Conservation (phyloP, 2,888 invertebrate genomes). For the Helleia helle region DNA sequence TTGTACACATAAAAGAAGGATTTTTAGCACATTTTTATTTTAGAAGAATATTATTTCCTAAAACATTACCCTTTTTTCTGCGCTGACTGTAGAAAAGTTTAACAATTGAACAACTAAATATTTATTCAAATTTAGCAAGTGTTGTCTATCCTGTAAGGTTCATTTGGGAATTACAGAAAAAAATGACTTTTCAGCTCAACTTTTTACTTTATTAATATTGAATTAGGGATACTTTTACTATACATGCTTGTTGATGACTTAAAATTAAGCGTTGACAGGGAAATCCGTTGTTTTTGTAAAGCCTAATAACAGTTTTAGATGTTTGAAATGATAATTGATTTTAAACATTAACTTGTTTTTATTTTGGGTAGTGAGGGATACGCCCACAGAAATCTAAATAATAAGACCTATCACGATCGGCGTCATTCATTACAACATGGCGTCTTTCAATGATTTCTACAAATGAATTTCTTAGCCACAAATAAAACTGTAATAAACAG, state of each 20-base stretch:
- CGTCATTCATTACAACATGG: no score
- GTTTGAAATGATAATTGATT: conserved; percentile 25
- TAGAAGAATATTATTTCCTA: no score
- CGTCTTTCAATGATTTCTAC: no score
- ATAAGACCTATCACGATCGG: no score
- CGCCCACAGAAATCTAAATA: no score
- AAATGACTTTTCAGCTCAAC: neutral
- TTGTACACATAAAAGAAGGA: no score
- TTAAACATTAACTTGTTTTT: neutral
- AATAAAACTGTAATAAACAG: no score
- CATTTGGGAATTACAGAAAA: neutral
- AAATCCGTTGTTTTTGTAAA: conserved; percentile 30
- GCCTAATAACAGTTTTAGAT: conserved; percentile 35
- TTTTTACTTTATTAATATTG: conserved; percentile 5
- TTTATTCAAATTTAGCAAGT: conserved; percentile 6
- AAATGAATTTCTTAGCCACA: no score
- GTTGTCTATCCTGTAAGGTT: conserved; percentile 2
- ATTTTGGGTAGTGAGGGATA: no score
- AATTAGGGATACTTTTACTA: conserved; percentile 8
- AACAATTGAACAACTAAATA: neutral
- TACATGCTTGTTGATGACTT: conserved; percentile 29
- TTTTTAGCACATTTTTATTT: no score
- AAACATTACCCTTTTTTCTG: neutral
- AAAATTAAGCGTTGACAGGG: conserved; percentile 48
- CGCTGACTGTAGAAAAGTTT: neutral